These are phyloP conservation scores for Bombus polaris DNA, from an alignment of 1,140 invertebrate species.

Conservation along the genomic window DNA sequence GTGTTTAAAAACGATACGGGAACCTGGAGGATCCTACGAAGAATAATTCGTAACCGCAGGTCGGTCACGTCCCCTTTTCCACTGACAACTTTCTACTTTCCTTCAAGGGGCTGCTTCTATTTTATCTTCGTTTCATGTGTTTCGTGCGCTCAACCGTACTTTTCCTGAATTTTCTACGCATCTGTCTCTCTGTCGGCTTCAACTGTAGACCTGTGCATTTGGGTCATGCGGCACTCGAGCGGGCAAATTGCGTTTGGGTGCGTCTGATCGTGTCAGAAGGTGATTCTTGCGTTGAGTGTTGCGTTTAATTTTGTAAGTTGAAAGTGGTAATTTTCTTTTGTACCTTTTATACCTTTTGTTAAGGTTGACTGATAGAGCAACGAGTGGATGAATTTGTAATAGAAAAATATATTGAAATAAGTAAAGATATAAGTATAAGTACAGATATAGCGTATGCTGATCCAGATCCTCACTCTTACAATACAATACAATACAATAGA, in stretches of 20 bases:
- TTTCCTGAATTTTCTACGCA: background rate
- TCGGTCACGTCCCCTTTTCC: conserved; percentile 22
- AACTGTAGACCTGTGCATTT: background rate
- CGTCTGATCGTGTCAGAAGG: background rate
- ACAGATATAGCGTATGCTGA: too few relatives aligned
- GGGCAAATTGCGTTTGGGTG: background rate
- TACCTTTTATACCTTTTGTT: too few relatives aligned
- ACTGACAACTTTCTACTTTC: background rate
- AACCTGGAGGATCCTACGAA: conserved; percentile 17
- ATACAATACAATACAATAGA: too few relatives aligned
- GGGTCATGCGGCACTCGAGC: background rate
- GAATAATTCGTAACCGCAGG: conserved; percentile 53
- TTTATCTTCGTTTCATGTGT: conserved; percentile 56
- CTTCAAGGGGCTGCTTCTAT: conserved; percentile 12
- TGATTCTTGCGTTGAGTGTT: background rate
- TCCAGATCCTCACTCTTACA: too few relatives aligned
- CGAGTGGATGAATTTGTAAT: too few relatives aligned
- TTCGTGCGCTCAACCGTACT: conserved; percentile 5
- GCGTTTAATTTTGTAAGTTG: too few relatives aligned
- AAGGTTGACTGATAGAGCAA: too few relatives aligned
- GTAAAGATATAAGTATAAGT: too few relatives aligned
- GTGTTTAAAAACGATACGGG: conserved; percentile 74
- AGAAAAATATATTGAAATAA: too few relatives aligned
- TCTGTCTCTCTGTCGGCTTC: background rate
- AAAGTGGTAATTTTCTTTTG: too few relatives aligned